Evolutionary conservation across 2,888 invertebrate genomes (phyloP), one percentile per base, ranked within the genome.

Genomic region (Ophion slaviceki): DNA sequence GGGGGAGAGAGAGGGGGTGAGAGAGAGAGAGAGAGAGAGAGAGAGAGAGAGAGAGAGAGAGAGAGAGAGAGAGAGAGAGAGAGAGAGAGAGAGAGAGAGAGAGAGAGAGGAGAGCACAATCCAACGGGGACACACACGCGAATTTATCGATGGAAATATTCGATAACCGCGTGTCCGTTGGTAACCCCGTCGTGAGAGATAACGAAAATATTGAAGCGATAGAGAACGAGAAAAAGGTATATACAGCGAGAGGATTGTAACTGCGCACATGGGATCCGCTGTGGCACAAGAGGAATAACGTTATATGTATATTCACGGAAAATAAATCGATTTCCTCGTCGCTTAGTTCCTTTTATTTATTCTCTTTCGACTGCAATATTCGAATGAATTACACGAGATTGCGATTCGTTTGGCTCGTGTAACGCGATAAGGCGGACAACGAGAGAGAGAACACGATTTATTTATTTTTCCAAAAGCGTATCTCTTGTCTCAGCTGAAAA

Each of bases 131-230:
- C 85, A 87, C 88, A 87, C 87, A 86, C 87, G 87, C 87, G 89
- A 90, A 90, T 89, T 90, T 88, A 90, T 89, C 89, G 89, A 61
- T 59, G 87, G 86, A 87, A 90, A 90, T 90, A 88, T 90, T 90
- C 89, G 90, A 89, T 90, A 90, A 90, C 88, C 87, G 87, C 32
- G 53, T 64, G 66, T 86, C 87, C 87, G 88, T 87, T 79, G 88
- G 85, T 80, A 84, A 61, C 66, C 36, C 83, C 85, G 86, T 84
- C 86, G 87, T 85, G 85, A 68, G 81, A 82, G 83, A 88, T 88
- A 89, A 87, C 89, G 89, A 87, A 77, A 79, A 86, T 87, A 86
- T 86, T 87, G 86, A 87, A 86, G 87, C 47, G 59, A 72, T 59
- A 62, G 57, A 77, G 36, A 72, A 66, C 66, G 66, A 47, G 47